A percentile compares a stretch with the other conserved stretches of the same genome.
These are phyloP conservation scores for Anarhynchus alexandrinus DNA, from an alignment of 2,113 vertebrate species.

Conservation along the genomic window DNA sequence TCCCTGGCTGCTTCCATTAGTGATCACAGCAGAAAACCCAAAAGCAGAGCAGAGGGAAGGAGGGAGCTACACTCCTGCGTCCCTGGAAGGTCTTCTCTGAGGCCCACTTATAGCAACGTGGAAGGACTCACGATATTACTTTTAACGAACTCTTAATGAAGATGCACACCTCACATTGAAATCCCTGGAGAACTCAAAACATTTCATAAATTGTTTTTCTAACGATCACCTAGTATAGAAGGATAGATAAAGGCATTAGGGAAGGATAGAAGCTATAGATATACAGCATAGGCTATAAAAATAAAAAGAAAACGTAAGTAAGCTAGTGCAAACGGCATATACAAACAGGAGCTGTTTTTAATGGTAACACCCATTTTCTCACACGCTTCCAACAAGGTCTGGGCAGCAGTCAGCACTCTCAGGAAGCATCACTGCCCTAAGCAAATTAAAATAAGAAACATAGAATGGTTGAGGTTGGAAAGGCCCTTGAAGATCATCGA, in stretches of 20 bases:
- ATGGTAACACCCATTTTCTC: neutral
- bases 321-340: neutral
- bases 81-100: neutral
- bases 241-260: neutral
- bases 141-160: neutral
- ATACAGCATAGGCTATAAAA: neutral
- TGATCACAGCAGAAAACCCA: neutral
- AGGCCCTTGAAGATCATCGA: too few relatives aligned
- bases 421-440: neutral
- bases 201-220: neutral
- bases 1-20: neutral
- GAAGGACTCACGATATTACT: neutral
- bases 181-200: neutral
- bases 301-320: accelerated
- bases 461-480: too few relatives aligned
- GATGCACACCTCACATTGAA: neutral
- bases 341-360: neutral
- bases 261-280: neutral
- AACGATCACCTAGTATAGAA: neutral
- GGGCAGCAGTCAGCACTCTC: neutral
- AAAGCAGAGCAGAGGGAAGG: neutral
- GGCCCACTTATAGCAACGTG: neutral
- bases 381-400: neutral
- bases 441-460: too few relatives aligned
- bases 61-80: neutral